Conservation (phyloP, 2,888 invertebrate species). For the Luperina nickerlii region DNA sequence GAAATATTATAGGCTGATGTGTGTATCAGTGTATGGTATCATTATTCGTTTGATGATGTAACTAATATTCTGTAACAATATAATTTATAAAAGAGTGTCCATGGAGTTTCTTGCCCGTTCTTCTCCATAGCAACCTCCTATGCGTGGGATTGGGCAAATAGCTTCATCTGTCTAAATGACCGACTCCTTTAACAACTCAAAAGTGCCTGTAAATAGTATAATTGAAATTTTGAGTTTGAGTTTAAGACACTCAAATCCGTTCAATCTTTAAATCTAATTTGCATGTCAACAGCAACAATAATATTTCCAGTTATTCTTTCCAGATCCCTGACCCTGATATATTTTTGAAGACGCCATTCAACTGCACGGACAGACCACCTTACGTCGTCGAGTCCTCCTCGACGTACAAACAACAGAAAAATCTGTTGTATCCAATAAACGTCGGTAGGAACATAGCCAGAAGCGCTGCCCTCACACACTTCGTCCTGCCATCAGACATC, state of each 20-base stretch:
- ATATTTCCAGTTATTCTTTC: slow-evolving; percentile 67
- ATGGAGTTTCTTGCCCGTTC: background rate
- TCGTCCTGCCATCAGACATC: slow-evolving; percentile 96
- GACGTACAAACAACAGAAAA: slow-evolving; percentile 95
- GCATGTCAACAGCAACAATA: background rate
- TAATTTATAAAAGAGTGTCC: background rate
- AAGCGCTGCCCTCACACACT: slow-evolving; percentile 95
- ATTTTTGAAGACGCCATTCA: slow-evolving; percentile 91
- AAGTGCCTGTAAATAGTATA: background rate
- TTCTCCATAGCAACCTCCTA: background rate
- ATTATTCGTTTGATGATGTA: background rate
- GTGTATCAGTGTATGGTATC: background rate
- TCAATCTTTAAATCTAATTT: background rate
- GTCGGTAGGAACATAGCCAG: slow-evolving; percentile 97
- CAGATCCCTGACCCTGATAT: slow-evolving; percentile 92
- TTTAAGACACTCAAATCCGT: background rate
- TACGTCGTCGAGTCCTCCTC: slow-evolving; percentile 91
- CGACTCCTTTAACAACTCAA: background rate
- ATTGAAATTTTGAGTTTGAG: background rate
- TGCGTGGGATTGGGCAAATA: background rate
- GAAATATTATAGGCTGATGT: background rate
- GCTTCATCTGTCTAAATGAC: background rate
- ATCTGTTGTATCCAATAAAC: slow-evolving; percentile 96
- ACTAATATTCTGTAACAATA: background rate
- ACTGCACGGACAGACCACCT: slow-evolving; percentile 93